These are phyloP conservation scores for Grapholita molesta DNA, from an alignment of 1,140 invertebrate genomes.

Conservation along the genomic window DNA sequence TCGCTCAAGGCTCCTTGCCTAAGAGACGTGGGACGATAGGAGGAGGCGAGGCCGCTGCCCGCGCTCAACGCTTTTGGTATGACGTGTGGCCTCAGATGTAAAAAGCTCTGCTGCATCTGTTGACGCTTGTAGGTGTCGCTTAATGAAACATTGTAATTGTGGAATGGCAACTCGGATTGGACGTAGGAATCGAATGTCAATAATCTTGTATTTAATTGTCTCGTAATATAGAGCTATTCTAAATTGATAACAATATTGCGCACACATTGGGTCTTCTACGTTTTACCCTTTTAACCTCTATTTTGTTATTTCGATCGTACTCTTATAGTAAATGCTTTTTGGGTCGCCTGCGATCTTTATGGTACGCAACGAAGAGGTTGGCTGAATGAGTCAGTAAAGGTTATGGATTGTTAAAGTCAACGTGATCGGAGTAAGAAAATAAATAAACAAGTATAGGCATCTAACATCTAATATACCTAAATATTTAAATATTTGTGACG, in stretches of 20 bases:
- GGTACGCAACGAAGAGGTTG: neutral
- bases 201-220: neutral
- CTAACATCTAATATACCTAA: too few relatives aligned
- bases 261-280: neutral
- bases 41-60: slow-evolving; percentile 41
- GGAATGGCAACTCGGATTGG: neutral
- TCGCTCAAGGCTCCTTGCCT: slow-evolving; percentile 58
- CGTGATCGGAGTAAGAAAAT: neutral
- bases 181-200: neutral
- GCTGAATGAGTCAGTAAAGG: neutral
- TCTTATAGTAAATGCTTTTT: neutral
- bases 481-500: too few relatives aligned
- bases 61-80: slow-evolving; percentile 29
- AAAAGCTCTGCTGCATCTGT: slow-evolving; percentile 9
- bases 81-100: slow-evolving; percentile 28
- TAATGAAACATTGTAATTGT: neutral
- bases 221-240: neutral
- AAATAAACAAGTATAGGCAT: too few relatives aligned
- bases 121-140: neutral
- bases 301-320: too few relatives aligned
- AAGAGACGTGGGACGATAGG: slow-evolving; percentile 53
- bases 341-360: neutral
- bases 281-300: too few relatives aligned
- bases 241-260: neutral
- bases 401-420: neutral